Base-by-base conservation (phyloP, 1,140 invertebrate genomes). In the Pseudobourletiella spinata region DNA sequence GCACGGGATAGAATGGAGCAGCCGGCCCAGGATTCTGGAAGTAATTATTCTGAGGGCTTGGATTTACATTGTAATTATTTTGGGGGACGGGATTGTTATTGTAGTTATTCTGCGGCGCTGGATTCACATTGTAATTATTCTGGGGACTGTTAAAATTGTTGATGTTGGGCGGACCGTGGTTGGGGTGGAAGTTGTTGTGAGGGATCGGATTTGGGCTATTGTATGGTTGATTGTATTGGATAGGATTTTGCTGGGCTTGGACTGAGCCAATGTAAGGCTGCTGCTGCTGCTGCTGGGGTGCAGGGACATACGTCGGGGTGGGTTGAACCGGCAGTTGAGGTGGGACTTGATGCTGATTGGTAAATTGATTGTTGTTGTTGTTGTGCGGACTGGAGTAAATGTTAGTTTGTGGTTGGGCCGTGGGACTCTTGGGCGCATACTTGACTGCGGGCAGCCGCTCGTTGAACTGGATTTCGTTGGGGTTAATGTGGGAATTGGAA, bases 61-160 rank as follows among this genome's bases (percentile, higher is more conserved):
- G n/a, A n/a, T n/a, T n/a, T n/a, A n/a, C n/a, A n/a, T n/a, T n/a
- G n/a, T n/a, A n/a, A n/a, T n/a, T n/a, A n/a, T n/a, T n/a, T n/a
- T n/a, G n/a, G n/a, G 35, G 35, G n/a, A 44, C 25, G 26, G 35
- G 20, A 2, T 50, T 1, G 2, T 59, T 48, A 24, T 59, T 50
- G 0, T 51, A 56, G 8, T 64, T 55, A 30, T 46, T 35, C 50
- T 62, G 59, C 4, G 35, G 43, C 2, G 8, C 6, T 11, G 15
- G 50, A 42, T 43, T 42, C 42, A 26, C 22, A 39, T 32, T 51
- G 18, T 35, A 24, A 15, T 35, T 30, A 54, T 29, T 56, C 28
- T 57, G 28, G 61, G 50, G 24, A 46, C 56, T 57, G 35, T 2
- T 59, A 43, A 14, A 50, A 35, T 1, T 43, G 44, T 15, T 63